Conservation (phyloP, 2,888 invertebrate species). For the Lottia scabra region DNA sequence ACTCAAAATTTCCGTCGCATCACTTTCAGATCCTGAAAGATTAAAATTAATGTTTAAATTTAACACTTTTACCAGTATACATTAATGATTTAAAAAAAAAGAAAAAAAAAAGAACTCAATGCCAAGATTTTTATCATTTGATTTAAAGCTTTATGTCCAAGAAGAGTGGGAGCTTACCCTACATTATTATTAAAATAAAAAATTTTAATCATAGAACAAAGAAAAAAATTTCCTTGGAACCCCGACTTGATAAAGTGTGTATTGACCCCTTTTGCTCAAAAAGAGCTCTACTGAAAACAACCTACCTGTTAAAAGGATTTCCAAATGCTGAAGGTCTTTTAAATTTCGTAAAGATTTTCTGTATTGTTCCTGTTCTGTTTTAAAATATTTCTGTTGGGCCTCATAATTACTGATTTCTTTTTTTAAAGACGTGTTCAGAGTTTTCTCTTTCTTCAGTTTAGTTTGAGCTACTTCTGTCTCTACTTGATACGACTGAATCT, state of each 20-base stretch:
- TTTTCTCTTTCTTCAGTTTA: constrained; percentile 16
- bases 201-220: too few species aligned
- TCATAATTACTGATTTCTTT: constrained; percentile 46
- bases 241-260: too few species aligned
- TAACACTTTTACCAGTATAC: too few species aligned
- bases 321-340: constrained; percentile 47
- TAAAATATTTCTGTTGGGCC: constrained; percentile 43
- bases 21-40: constrained; percentile 52
- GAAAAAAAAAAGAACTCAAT: too few species aligned
- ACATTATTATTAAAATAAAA: too few species aligned
- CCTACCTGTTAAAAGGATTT: constrained; percentile 53
- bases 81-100: too few species aligned
- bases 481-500: neutral
- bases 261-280: too few species aligned
- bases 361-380: constrained; percentile 46
- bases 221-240: too few species aligned
- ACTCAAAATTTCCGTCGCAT: constrained; percentile 47
- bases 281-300: too few species aligned
- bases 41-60: neutral
- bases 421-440: constrained; percentile 30
- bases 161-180: too few species aligned
- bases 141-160: too few species aligned
- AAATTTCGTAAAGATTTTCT: constrained; percentile 46
- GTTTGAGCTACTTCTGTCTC: neutral
- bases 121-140: too few species aligned